Evolutionary conservation across 2,113 vertebrate genomes (phyloP), one percentile per base, ranked within the genome.

Genomic region (Enhydra lutris): DNA sequence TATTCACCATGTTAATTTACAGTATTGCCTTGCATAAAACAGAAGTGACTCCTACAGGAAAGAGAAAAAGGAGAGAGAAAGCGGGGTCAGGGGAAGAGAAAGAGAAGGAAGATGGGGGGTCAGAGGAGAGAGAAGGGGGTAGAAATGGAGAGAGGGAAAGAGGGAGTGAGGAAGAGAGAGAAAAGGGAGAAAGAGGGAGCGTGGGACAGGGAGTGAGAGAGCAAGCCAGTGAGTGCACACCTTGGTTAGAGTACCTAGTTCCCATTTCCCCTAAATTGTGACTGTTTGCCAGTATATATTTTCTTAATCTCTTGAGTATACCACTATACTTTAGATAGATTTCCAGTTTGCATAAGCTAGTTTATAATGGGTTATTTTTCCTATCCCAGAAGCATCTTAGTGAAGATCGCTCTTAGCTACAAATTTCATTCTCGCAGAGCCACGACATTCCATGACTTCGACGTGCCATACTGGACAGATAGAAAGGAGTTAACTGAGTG

Each of bases 141-240:
- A 47, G 3, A 67, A 67, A 67, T 34, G 63, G 63, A 67, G 17
- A 29, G n/a, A 36, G 6, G 42, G 55, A 39, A 55, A 1, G 29
- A 89, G 36, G 29, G 1, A 73, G 36, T 39, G 71, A 74, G 12
- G 39, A 74, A 42, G 39, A 42, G 6, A 74, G 13, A 74, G 23
- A 45, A 24, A 12, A 15, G 36, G 71, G 11, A 14, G 23, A 76
- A 31, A 45, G n/a, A 31, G 74, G 74, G 14, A 47, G 14, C 14
- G 7, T 76, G 24, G 73, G 42, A 47, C 14, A 45, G 42, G 34
- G 55, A 55, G 3, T 3, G 24, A 13, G 12, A 26, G 20, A 65
- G 8, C 7, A 15, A 4, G 42, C 7, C 42, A 14, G 14, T 14
- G 0, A 12, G 0, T 76, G 6, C 4, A 31, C 0, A 76, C 2